phyloP scores from a whole-genome alignment of 2,888 invertebrate species.

The Torymus aiolomorphi region DNA sequence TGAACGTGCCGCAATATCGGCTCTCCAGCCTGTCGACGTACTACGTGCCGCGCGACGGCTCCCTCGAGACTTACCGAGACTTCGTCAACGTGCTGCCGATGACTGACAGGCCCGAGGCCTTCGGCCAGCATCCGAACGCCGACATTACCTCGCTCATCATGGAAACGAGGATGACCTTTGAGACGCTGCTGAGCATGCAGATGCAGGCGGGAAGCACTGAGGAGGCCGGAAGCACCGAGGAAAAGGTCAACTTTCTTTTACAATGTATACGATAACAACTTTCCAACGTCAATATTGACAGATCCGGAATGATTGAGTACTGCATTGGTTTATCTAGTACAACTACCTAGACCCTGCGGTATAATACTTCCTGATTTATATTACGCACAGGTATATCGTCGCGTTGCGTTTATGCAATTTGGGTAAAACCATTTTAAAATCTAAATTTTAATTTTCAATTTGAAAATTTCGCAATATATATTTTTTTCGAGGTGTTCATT shows the following conservation, averaged over 20 bases:
- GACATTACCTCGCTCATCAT: slow-evolving; percentile 91
- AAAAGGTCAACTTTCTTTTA: slow-evolving; percentile 77
- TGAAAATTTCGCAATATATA: too few relatives aligned
- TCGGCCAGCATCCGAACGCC: slow-evolving; percentile 93
- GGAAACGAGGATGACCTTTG: slow-evolving; percentile 86
- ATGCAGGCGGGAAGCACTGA: slow-evolving; percentile 80
- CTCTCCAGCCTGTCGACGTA: slow-evolving; percentile 86
- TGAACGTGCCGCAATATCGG: slow-evolving; percentile 83
- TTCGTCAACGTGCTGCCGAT: slow-evolving; percentile 87
- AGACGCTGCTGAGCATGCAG: slow-evolving; percentile 87
- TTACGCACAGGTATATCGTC: too few relatives aligned
- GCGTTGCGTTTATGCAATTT: too few relatives aligned
- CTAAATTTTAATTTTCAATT: too few relatives aligned
- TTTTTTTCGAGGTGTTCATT: too few relatives aligned
- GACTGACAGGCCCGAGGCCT: slow-evolving; percentile 89
- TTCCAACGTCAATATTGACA: too few relatives aligned
- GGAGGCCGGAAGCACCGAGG: slow-evolving; percentile 81
- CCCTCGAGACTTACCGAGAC: slow-evolving; percentile 87
- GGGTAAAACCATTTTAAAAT: too few relatives aligned
- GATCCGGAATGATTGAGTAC: too few relatives aligned
- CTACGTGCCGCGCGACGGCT: slow-evolving; percentile 89
- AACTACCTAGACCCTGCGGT: too few relatives aligned
- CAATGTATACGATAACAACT: too few relatives aligned
- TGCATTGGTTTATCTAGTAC: too few relatives aligned
- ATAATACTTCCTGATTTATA: too few relatives aligned